Conservation (phyloP, 2,113 vertebrate genomes). For the Tetrao urogallus region DNA sequence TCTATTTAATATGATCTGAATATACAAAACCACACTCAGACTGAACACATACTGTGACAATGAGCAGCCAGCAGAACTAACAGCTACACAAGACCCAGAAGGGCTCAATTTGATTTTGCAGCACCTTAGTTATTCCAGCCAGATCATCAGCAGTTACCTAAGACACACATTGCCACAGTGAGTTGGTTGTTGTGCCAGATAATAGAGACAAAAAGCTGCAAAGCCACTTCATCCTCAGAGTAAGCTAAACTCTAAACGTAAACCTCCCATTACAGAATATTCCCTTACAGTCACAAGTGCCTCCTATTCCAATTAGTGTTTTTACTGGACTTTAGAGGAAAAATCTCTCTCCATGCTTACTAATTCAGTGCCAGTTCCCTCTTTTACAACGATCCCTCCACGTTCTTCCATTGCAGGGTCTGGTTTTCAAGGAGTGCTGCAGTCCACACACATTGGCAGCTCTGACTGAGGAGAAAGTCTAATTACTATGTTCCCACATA, state of each 20-base stretch:
- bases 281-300: background rate
- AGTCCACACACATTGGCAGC: rapidly evolving
- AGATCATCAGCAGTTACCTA: background rate
- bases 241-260: constrained; percentile 10
- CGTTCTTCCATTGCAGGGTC: background rate
- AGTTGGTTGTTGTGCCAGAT: background rate
- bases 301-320: background rate
- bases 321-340: constrained; percentile 7
- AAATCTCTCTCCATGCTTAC: background rate
- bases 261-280: background rate
- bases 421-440: background rate
- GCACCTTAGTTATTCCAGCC: constrained; percentile 8
- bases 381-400: background rate
- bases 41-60: background rate
- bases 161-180: background rate
- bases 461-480: background rate
- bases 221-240: background rate
- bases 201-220: background rate
- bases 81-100: background rate
- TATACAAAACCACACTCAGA: background rate
- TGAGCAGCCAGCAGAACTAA: background rate
- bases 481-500: background rate
- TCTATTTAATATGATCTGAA: constrained; percentile 1
- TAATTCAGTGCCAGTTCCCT: background rate
- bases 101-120: background rate